Evolutionary conservation across 1,140 invertebrate genomes (phyloP).

Genomic region (Phthorimaea operculella): DNA sequence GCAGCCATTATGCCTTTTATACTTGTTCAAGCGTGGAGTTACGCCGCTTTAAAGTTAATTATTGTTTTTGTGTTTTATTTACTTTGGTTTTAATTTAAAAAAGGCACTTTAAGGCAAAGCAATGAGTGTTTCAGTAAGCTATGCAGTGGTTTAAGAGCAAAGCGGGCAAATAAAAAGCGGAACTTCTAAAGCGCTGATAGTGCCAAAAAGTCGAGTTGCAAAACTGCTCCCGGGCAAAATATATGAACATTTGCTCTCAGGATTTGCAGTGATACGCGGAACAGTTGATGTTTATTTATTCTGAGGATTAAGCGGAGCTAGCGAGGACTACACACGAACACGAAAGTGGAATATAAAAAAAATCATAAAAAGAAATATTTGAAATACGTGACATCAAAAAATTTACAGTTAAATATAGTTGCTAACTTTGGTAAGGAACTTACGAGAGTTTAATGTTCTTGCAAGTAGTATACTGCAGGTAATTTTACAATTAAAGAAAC

Average conservation of each 20-base stretch:
- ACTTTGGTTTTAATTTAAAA: too few species aligned
- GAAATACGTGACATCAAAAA: too few species aligned
- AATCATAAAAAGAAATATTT: constrained; percentile 28
- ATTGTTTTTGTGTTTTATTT: too few species aligned
- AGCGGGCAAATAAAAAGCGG: background rate
- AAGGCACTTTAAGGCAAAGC: too few species aligned
- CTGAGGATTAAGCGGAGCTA: constrained; percentile 47
- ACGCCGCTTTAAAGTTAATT: background rate
- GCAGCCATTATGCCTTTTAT: constrained; percentile 13
- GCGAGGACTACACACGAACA: constrained; percentile 3
- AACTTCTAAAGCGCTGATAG: background rate
- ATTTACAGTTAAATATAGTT: too few species aligned
- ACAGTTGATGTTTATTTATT: constrained; percentile 49
- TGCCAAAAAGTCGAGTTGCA: background rate
- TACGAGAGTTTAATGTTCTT: too few species aligned
- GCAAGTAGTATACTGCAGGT: too few species aligned
- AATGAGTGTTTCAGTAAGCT: too few species aligned
- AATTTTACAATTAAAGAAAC: too few species aligned
- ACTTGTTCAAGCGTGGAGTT: background rate
- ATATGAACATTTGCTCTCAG: constrained; percentile 41
- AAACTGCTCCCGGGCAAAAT: constrained; percentile 21
- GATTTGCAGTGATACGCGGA: constrained; percentile 39
- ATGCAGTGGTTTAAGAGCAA: too few species aligned
- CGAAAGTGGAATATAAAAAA: constrained; percentile 3
- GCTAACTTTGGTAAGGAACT: too few species aligned